Evolutionary conservation across 2,797 vertebrate genomes (phyloP).

Genomic region (Pantherophis vulpinus): DNA sequence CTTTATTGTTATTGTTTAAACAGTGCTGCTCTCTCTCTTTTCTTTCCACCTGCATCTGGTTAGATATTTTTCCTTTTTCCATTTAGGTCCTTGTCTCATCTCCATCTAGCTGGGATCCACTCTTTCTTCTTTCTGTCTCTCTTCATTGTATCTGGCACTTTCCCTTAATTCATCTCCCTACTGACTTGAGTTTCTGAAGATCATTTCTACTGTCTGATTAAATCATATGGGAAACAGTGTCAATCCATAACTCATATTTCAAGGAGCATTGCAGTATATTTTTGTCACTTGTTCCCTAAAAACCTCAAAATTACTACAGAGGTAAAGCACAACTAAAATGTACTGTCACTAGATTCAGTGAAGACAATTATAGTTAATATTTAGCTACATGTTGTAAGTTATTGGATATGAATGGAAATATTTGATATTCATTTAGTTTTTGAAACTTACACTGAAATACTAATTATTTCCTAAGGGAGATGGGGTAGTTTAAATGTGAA

Average conservation of each 20-base stretch:
- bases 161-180: neutral
- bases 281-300: constrained; percentile 40
- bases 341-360: constrained; percentile 31
- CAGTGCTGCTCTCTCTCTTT: neutral
- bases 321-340: constrained; percentile 32
- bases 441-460: neutral
- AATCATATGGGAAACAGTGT: neutral
- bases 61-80: neutral
- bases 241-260: constrained; percentile 9
- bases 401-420: neutral
- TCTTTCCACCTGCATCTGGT: neutral
- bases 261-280: constrained; percentile 21
- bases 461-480: neutral
- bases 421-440: neutral
- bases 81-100: neutral
- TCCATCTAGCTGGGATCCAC: neutral
- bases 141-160: neutral
- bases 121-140: neutral
- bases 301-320: neutral
- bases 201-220: neutral
- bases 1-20: neutral
- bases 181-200: neutral
- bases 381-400: neutral
- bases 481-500: neutral
- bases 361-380: constrained; percentile 22